Evolutionary conservation across 2,113 vertebrate genomes (phyloP).

Genomic region (Nerophis ophidion): DNA sequence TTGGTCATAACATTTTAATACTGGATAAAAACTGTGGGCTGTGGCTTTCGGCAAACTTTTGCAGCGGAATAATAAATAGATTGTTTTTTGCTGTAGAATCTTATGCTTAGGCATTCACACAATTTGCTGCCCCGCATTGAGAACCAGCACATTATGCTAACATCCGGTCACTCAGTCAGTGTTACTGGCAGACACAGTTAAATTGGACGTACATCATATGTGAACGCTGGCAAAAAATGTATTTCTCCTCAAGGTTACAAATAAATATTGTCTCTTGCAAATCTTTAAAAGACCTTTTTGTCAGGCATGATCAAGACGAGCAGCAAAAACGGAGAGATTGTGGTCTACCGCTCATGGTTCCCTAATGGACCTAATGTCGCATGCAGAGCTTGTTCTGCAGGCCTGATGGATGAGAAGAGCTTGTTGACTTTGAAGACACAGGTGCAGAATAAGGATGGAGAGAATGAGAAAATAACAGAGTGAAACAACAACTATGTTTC

Average conservation of each 20-base stretch:
- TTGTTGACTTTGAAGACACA: slow-evolving; percentile 6
- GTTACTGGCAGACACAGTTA: no score
- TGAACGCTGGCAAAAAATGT: no score
- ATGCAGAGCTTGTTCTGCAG: slow-evolving; percentile 48
- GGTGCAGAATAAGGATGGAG: background rate
- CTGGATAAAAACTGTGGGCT: no score
- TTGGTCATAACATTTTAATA: no score
- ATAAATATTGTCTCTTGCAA: background rate
- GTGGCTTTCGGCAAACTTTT: no score
- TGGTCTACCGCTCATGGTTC: slow-evolving; percentile 49
- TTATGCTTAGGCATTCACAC: no score
- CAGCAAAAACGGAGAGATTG: slow-evolving; percentile 16
- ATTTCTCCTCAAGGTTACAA: background rate
- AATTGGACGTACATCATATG: background rate
- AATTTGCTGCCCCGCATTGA: no score
- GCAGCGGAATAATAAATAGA: no score
- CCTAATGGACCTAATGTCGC: slow-evolving; percentile 54
- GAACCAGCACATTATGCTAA: no score
- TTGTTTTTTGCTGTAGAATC: no score
- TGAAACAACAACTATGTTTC: background rate
- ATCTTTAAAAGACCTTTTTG: background rate
- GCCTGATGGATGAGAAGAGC: slow-evolving; percentile 50
- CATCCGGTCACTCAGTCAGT: no score
- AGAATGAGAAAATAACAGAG: background rate
- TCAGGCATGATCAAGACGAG: background rate